These are phyloP conservation scores for Tachyglossus aculeatus DNA, from an alignment of 2,797 vertebrate species.

Conservation along the genomic window DNA sequence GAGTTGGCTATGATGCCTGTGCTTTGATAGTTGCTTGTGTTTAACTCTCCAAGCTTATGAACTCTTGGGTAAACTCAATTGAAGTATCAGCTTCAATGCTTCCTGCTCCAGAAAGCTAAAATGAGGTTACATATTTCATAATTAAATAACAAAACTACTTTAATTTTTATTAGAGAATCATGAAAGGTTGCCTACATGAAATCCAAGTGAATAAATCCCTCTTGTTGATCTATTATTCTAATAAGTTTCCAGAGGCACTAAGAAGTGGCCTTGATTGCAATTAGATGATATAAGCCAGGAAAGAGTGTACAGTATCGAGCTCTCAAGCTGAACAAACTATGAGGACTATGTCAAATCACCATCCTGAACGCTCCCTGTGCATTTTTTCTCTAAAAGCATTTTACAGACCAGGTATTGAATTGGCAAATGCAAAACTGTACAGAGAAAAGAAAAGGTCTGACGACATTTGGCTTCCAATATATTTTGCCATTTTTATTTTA, in stretches of 20 bases:
- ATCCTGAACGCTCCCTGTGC: constrained; percentile 34
- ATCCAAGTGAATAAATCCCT: constrained; percentile 36
- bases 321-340: constrained; percentile 18
- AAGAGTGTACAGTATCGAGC: constrained; percentile 49
- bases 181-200: constrained; percentile 54
- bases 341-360: constrained; percentile 28
- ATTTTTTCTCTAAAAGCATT: constrained; percentile 23
- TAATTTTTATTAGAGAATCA: constrained; percentile 56
- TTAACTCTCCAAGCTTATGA: constrained; percentile 56
- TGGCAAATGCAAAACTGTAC: background rate
- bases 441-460: background rate
- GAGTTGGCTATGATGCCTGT: constrained; percentile 57
- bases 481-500: constrained; percentile 1
- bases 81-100: constrained; percentile 59
- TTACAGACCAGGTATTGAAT: constrained; percentile 6
- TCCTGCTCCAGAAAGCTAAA: constrained; percentile 40
- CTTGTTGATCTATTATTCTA: constrained; percentile 64
- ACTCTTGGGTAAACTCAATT: constrained; percentile 50
- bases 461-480: constrained; percentile 18
- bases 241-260: constrained; percentile 54
- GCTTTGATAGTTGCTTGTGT: constrained; percentile 46
- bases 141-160: constrained; percentile 68
- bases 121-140: constrained; percentile 60
- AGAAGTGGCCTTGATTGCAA: constrained; percentile 58
- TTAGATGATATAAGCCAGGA: constrained; percentile 47